Percentiles rank a stretch among this genome's conserved stretches.
phyloP scores from a whole-genome alignment of 2,888 invertebrate genomes.

The Coenonympha glycerion region DNA sequence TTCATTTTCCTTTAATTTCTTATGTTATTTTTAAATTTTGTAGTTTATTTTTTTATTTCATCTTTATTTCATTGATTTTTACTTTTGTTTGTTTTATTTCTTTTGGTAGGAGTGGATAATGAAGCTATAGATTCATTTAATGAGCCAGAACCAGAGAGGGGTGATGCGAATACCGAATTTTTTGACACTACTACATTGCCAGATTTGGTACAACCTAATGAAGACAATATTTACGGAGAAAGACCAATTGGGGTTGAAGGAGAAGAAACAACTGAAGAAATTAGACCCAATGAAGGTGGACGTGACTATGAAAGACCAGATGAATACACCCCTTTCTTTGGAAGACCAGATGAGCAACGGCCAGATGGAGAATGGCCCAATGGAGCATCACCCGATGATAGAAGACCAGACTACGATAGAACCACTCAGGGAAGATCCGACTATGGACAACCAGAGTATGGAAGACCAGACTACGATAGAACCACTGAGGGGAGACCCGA shows the following conservation, averaged over 20 bases:
- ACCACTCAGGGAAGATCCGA: background rate
- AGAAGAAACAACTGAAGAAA: background rate
- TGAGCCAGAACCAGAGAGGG: constrained; percentile 2
- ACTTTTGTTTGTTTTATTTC: background rate
- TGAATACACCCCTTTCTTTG: background rate
- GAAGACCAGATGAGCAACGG: background rate
- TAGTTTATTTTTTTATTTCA: background rate
- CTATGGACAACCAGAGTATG: background rate
- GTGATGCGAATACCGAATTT: background rate
- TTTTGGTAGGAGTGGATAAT: constrained; percentile 5
- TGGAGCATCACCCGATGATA: background rate
- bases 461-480: too few species aligned
- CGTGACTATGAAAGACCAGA: background rate
- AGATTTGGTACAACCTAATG: background rate
- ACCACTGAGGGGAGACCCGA: background rate
- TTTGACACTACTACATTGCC: background rate
- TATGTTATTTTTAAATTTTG: too few species aligned
- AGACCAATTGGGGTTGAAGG: background rate
- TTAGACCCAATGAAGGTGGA: background rate
- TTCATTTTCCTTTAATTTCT: too few species aligned
- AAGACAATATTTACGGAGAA: background rate
- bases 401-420: background rate
- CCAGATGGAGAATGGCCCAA: background rate
- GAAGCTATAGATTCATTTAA: background rate
- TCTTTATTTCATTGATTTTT: background rate